Conservation (phyloP, 2,888 invertebrate genomes). For the Pomacea canaliculata region DNA sequence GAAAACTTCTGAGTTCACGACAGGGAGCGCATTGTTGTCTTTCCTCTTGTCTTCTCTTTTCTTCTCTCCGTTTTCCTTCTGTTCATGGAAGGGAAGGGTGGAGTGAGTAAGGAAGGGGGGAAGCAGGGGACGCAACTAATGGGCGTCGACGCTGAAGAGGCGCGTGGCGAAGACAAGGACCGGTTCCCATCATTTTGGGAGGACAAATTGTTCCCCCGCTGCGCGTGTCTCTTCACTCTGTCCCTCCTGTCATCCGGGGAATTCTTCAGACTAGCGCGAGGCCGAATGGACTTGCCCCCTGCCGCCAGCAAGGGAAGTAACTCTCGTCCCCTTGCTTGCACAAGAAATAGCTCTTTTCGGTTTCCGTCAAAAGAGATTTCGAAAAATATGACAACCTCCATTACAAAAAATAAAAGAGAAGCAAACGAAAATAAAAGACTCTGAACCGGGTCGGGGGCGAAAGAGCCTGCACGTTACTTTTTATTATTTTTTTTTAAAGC, state of each 20-base stretch:
- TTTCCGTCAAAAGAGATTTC: background rate
- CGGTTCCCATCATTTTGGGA: background rate
- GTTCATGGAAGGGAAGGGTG: background rate
- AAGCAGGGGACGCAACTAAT: background rate
- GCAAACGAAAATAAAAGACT: background rate
- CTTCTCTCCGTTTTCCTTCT: background rate
- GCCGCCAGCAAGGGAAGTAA: conserved; percentile 16
- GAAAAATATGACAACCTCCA: conserved; percentile 24
- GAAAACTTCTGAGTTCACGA: background rate
- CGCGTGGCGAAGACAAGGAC: conserved; percentile 2
- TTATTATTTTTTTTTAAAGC: too few relatives aligned
- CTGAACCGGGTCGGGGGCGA: too few relatives aligned
- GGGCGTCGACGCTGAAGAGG: background rate
- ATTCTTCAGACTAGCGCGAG: background rate
- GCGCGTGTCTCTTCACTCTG: conserved; percentile 2
- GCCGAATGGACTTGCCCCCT: background rate
- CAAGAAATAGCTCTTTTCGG: conserved; percentile 3
- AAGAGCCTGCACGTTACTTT: too few relatives aligned
- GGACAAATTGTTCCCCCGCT: background rate
- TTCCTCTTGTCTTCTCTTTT: background rate
- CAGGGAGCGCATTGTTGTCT: background rate
- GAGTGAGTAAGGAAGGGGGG: too few relatives aligned
- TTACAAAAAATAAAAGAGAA: conserved; percentile 10
- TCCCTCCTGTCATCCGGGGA: background rate
- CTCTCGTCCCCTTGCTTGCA: conserved; percentile 9